Base-by-base conservation (phyloP, 2,888 invertebrate species). In the Nasonia oneida region DNA sequence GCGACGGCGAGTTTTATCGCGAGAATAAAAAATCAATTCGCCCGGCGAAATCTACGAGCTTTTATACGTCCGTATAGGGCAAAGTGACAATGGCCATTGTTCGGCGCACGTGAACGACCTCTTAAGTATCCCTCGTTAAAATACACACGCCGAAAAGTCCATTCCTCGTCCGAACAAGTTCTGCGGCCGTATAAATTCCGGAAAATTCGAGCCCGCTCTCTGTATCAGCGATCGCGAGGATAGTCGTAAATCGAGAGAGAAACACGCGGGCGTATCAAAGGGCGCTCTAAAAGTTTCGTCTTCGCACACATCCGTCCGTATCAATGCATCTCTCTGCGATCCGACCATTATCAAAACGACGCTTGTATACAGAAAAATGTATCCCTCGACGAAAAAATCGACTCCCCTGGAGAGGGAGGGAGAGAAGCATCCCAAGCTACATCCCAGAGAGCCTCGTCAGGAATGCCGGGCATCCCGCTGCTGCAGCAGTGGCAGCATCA, bases 101-200 rank as follows among this genome's bases (percentile, higher is more conserved):
- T 67, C 15, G 15, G 3, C 67, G 33, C 67, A n/a, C 29, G 67
- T 23, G 67, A 67, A 67, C 15, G 67, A 67, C 67, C 67, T 33
- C 14, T 29, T 29, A 67, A 67, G 67, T 67, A 67, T 29, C 33
- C 14, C 14, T 67, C 33, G 67, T 67, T 67, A 33, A 67, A 33
- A 67, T 67, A 15, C n/a, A 61, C 67, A 57, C 53, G 23, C 29
- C 29, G 57, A 61, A 61, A 61, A 61, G 57, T 61, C 57, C 67
- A 29, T 67, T 33, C 33, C 33, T 67, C 29, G 23, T 67, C 14
- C 29, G 29, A 29, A 33, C 33, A 5, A 33, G 67, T 67, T 61
- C 10, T 61, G 8, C 57, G 57, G 57, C n/a, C 53, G 53, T 53
- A 53, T 53, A 53, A 53, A 61, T 61, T n/a, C 6, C 57, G n/a